Percentiles rank a stretch among this genome's conserved stretches.
Evolutionary conservation across 2,113 vertebrate species (phyloP).

Genomic region (Daubentonia madagascariensis): DNA sequence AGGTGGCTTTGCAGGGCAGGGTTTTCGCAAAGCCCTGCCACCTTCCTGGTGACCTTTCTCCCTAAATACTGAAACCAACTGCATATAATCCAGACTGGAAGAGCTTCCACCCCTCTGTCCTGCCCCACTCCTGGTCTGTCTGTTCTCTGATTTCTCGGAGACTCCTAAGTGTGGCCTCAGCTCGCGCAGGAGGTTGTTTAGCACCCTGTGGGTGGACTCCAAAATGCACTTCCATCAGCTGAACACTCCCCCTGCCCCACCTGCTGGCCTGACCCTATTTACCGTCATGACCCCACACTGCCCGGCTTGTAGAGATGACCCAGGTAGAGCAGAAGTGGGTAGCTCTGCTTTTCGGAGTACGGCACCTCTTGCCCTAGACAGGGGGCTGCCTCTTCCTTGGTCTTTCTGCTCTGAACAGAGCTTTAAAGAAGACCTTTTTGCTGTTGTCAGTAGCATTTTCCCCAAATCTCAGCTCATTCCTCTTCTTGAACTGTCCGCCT

Average conservation of each 20-base stretch:
- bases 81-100: neutral
- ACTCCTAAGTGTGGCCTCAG: neutral
- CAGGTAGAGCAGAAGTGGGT: neutral
- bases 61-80: neutral
- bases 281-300: fast-evolving
- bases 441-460: neutral
- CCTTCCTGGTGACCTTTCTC: neutral
- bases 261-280: neutral
- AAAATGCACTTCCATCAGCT: neutral
- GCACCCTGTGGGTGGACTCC: neutral
- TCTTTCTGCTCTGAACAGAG: neutral
- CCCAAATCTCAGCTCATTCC: neutral
- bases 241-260: fast-evolving
- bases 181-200: no score
- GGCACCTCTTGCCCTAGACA: neutral
- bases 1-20: neutral
- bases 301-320: neutral
- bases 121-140: neutral
- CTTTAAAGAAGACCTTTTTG: neutral
- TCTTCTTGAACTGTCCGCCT: neutral
- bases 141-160: neutral
- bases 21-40: neutral
- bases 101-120: neutral
- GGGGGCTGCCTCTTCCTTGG: neutral
- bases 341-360: neutral